Base-by-base conservation (phyloP, 2,797 vertebrate species). In the Labeo calbasu region DNA sequence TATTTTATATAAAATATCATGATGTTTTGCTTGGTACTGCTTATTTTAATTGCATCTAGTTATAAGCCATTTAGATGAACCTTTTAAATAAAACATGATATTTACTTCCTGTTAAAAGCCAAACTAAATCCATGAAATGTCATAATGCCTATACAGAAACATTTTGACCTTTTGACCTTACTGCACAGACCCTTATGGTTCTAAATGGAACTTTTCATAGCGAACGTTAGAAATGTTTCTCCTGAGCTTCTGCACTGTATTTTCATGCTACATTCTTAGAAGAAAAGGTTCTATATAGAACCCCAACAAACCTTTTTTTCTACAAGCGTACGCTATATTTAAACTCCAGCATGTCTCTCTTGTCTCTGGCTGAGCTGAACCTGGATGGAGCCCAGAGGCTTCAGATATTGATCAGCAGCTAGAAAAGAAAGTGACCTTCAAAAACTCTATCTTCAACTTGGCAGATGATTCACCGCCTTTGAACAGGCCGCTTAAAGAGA, bases 361-460 rank as follows among this genome's bases (percentile, higher is more conserved):
- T 8, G 55, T 81, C 79, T 72, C 36, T 11, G 19, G 55, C 46
- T 36, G 79, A 63, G 68, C 79, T 71, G 66, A 10, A 59, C 25
- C 69, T 72, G 69, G 69, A 61, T 81, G 79, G 40, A 72, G 79
- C 68, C 40, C 69, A 50, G 69, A 71, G 69, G 55, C 68, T 48
- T 32, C 68, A 61, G 79, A 72, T 81, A 81, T 81, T 61, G 80
- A 86, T 73, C 23, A 77, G 2, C 53, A 53, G 75, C 48, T 65
- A 36, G 43, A 83, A 36, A 79, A 19, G 23, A 71, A 86, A 50
- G 68, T 82, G 84, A 82, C 84, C 81, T 78, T 82, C 66, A 65
- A 65, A 82, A 78, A 61, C 23, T 66, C 85, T 57, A 40, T 78
- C 50, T 72, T 72, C 73, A 72, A 43, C 73, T 82, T 72, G 6